A percentile compares a stretch with the other conserved stretches of the same genome.
phyloP scores from a whole-genome alignment of 2,888 invertebrate genomes.

The Helicoverpa assulta region DNA sequence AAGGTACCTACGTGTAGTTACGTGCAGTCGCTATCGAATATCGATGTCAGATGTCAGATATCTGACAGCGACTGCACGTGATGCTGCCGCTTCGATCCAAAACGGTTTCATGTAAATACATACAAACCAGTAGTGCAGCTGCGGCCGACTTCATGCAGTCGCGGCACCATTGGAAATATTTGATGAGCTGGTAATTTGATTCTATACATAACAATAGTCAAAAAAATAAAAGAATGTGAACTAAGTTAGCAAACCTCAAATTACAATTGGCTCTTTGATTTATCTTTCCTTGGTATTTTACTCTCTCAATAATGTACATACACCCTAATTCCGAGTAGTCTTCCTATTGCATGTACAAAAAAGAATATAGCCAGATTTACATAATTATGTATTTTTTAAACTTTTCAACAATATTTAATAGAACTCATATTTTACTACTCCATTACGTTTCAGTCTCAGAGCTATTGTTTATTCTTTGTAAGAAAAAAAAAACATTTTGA shows the following conservation, averaged over 20 bases:
- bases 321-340: slow-evolving; percentile 58
- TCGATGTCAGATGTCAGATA: no score
- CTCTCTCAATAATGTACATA: slow-evolving; percentile 2
- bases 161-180: no score
- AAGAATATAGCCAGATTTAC: slow-evolving; percentile 54
- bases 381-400: slow-evolving; percentile 62
- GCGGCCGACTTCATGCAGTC: no score
- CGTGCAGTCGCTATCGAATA: no score
- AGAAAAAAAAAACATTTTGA: slow-evolving; percentile 13
- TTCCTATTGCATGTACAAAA: slow-evolving; percentile 61
- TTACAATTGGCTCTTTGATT: no score
- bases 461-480: slow-evolving; percentile 19
- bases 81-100: no score
- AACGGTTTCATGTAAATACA: no score
- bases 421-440: slow-evolving; percentile 50
- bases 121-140: no score
- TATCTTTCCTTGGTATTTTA: background rate
- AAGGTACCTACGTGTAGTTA: no score
- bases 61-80: no score
- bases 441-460: slow-evolving; percentile 41
- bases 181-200: background rate
- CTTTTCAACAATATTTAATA: slow-evolving; percentile 48
- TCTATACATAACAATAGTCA: background rate
- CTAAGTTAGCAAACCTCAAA: background rate
- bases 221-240: background rate